Percentiles rank a stretch among this genome's conserved stretches.
phyloP scores from a whole-genome alignment of 2,113 vertebrate genomes.

The Phylloscopus trochilus region DNA sequence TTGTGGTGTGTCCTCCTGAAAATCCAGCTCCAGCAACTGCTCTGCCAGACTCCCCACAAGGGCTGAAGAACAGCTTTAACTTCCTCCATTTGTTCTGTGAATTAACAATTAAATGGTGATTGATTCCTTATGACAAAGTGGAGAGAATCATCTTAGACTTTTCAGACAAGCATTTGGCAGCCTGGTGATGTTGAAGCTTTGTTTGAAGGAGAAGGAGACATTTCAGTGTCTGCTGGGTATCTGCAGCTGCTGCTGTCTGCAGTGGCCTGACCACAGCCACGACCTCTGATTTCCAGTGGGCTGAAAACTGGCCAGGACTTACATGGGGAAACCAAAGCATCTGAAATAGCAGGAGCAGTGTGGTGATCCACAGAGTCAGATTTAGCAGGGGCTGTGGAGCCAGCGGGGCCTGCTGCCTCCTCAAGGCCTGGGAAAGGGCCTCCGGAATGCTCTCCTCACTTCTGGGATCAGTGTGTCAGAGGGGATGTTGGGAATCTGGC shows the following conservation, averaged over 20 bases:
- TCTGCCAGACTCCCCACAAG: background rate
- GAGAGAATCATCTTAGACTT: background rate
- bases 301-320: conserved; percentile 13
- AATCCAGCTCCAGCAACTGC: background rate
- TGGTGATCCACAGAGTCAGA: conserved; percentile 55
- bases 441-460: background rate
- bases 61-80: background rate
- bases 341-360: conserved; percentile 40
- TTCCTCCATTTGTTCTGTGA: background rate
- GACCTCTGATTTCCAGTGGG: conserved; percentile 38
- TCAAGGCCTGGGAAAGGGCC: background rate
- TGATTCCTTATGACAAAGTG: background rate
- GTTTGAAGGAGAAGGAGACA: background rate
- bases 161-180: background rate
- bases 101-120: background rate
- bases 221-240: background rate
- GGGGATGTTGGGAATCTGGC: background rate
- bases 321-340: conserved; percentile 6
- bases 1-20: background rate
- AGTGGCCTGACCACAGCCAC: conserved; percentile 44
- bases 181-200: background rate
- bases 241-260: conserved; percentile 42
- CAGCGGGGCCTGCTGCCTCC: background rate
- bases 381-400: conserved; percentile 31
- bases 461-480: background rate